Percentiles rank a stretch among this genome's conserved stretches.
These are phyloP conservation scores for Steinernema feltiae DNA, from an alignment of 1,140 invertebrate species.

Conservation along the genomic window DNA sequence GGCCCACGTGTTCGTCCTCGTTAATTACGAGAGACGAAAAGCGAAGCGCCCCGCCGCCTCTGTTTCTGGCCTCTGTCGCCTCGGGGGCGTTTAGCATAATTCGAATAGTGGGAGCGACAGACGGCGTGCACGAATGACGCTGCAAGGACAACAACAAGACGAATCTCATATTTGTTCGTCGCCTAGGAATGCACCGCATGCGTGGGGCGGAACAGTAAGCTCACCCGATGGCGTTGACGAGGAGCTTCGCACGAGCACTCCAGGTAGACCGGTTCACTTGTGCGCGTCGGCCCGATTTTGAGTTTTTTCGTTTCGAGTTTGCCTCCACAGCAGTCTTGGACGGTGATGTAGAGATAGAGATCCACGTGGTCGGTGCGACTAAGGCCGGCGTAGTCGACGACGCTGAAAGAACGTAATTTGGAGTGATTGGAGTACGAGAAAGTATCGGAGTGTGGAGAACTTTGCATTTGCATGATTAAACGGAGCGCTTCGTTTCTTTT, in stretches of 20 bases:
- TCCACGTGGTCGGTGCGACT: not conserved
- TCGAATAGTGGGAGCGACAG: not conserved
- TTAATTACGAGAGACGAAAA: too few relatives aligned
- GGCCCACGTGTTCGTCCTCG: not conserved
- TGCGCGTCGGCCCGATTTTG: not conserved
- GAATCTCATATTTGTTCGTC: not conserved
- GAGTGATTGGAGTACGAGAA: not conserved
- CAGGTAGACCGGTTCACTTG: not conserved
- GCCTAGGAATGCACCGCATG: not conserved
- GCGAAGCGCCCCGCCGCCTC: not conserved
- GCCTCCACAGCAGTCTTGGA: constrained; percentile 4
- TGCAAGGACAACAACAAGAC: too few relatives aligned
- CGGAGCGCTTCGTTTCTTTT: too few relatives aligned
- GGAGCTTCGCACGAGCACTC: constrained; percentile 3
- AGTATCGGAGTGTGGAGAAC: too few relatives aligned
- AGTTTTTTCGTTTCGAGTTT: not conserved
- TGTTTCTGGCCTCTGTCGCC: not conserved
- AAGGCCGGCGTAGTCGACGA: not conserved
- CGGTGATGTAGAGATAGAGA: not conserved
- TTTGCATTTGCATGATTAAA: too few relatives aligned
- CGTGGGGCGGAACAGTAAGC: not conserved
- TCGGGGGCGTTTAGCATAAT: not conserved
- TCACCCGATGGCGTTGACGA: not conserved
- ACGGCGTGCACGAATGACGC: not conserved
- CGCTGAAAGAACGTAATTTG: not conserved